Percentiles rank a stretch among this genome's conserved stretches.
Conservation (phyloP, 2,888 invertebrate species). For the Hymenopus coronatus region DNA sequence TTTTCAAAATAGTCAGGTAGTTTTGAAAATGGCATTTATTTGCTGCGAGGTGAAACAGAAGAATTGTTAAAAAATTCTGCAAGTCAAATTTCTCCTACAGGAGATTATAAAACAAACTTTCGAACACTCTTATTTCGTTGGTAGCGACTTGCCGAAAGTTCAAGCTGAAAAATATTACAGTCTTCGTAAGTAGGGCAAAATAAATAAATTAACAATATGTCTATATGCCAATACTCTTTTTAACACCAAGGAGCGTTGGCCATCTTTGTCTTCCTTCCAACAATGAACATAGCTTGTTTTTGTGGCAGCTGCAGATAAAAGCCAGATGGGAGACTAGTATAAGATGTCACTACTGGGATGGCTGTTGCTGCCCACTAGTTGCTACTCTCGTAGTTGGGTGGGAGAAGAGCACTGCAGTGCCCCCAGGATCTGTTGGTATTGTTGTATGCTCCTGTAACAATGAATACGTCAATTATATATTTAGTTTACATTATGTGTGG, state of each 20-base stretch:
- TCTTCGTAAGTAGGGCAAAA: background rate
- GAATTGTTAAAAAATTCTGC: background rate
- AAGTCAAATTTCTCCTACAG: background rate
- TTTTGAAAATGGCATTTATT: background rate
- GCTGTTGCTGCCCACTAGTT: background rate
- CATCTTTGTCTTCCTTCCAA: background rate
- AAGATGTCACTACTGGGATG: background rate
- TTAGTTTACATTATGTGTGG: no score
- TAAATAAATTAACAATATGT: slow-evolving; percentile 15
- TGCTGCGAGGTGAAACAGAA: background rate
- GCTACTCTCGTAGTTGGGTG: background rate
- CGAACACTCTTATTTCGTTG: background rate
- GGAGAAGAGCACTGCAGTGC: background rate
- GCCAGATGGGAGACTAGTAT: background rate
- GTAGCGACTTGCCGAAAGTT: background rate
- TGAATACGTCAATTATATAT: no score
- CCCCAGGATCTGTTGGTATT: slow-evolving; percentile 12
- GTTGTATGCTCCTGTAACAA: slow-evolving; percentile 19
- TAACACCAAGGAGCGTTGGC: background rate
- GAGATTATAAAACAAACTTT: background rate
- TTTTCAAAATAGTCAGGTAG: background rate
- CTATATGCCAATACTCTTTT: background rate
- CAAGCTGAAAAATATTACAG: background rate
- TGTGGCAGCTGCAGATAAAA: background rate
- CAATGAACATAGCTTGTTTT: background rate